Base-by-base conservation (phyloP, 2,797 vertebrate genomes). In the Phalanger gymnotis region DNA sequence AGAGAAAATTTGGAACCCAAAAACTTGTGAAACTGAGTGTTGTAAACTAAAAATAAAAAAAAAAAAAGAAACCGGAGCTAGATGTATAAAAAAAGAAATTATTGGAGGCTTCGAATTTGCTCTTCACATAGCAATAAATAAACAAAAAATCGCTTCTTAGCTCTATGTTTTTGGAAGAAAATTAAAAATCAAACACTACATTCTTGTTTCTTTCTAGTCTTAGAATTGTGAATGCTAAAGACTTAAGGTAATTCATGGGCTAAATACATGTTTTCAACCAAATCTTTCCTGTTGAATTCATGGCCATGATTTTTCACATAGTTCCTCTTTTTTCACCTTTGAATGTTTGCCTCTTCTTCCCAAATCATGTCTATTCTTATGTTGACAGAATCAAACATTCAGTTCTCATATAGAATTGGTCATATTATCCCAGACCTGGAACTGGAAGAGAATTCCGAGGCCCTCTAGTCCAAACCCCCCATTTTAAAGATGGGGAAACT, bases 91-190 rank as follows among this genome's bases (percentile, higher is more conserved):
- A n/a, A n/a, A n/a, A n/a, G n/a, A n/a, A n/a, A 94, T 73, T 22
- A 40, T 40, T 0, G 58, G 56, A 95, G 3, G 11, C 19, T 94
- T 57, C 90, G 13, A 61, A 93, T 54, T 91, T 54, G 91, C 19
- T 55, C 27, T 91, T 95, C 5, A 94, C 22, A 93, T 92, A 16
- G 51, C 31, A 81, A 95, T 10, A 47, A 81, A 81, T 47, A 34
- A 81, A 81, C 27, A 34, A 6, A 51, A 61, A 9, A 66, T 90
- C 91, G 57, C 31, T 30, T 58, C 66, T 94, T 66, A 91, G 91
- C 51, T 94, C 57, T 52, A 27, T 90, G 31, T 34, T 94, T 96
- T 93, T 91, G 51, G 96, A 95, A 90, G 54, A 91, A 4, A 90
- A 57, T 55, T 73, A 61, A 52, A 56, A 93, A 0, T 55, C 28